These are phyloP conservation scores for Umimayanthus chanpuru DNA, from an alignment of 92 coral and sea anemone species.

Conservation along the genomic window DNA sequence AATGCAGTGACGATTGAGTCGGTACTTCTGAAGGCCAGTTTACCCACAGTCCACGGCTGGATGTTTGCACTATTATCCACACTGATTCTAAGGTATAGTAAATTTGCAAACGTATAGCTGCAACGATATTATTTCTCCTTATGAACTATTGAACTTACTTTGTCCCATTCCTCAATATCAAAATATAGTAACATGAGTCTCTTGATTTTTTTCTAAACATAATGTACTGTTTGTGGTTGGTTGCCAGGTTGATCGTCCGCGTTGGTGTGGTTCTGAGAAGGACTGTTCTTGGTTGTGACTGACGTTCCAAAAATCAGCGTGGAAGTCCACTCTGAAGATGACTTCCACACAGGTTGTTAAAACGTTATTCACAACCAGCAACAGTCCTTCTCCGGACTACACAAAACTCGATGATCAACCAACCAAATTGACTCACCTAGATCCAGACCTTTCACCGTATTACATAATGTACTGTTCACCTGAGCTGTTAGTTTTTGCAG, in stretches of 20 bases:
- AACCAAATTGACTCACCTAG: too few species aligned
- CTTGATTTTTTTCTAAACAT: not conserved
- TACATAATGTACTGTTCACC: constrained; percentile 9
- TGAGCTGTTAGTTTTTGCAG: constrained; percentile 27
- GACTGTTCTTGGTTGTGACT: too few species aligned
- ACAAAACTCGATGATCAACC: too few species aligned
- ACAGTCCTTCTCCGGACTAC: too few species aligned
- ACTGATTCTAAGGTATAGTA: constrained; percentile 48
- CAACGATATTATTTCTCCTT: not conserved
- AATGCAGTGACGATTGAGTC: constrained; percentile 68
- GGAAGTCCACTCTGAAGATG: too few species aligned
- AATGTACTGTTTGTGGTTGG: constrained; percentile 1
- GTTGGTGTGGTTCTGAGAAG: too few species aligned
- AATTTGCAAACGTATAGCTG: not conserved
- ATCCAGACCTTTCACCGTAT: too few species aligned
- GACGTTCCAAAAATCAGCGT: too few species aligned
- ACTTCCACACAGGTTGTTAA: too few species aligned
- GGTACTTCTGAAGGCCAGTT: constrained; percentile 66
- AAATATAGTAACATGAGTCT: too few species aligned
- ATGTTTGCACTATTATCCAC: constrained; percentile 30
- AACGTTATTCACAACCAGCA: too few species aligned
- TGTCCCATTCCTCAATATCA: not conserved
- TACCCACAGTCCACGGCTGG: constrained; percentile 65
- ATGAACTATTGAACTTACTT: not conserved
- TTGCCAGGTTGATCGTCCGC: too few species aligned